These are phyloP conservation scores for Erpornis zantholeuca DNA, from an alignment of 2,113 vertebrate species.

Conservation along the genomic window DNA sequence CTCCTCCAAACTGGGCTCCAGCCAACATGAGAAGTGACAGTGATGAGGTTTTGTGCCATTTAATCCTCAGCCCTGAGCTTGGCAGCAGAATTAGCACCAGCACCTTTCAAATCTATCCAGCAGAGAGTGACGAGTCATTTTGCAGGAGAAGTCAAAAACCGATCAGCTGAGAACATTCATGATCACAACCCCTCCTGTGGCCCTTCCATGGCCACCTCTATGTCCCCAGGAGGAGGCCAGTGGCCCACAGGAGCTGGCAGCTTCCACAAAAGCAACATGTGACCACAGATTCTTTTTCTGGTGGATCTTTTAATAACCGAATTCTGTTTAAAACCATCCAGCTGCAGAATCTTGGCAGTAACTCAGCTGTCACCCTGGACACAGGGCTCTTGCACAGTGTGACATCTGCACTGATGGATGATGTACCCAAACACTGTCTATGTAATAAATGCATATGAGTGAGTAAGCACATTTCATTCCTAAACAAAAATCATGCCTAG, in stretches of 20 bases:
- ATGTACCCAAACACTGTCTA: neutral
- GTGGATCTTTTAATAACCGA: neutral
- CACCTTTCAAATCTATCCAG: neutral
- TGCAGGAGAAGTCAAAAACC: neutral
- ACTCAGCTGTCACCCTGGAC: constrained; percentile 28
- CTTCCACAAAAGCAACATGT: neutral
- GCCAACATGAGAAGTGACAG: neutral
- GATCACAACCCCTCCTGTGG: neutral
- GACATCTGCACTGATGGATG: constrained; percentile 42
- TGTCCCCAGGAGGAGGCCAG: neutral
- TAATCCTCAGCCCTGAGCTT: neutral
- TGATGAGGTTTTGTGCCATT: neutral
- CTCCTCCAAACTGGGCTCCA: neutral
- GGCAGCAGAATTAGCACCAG: neutral
- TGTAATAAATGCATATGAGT: neutral
- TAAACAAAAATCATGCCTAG: constrained; percentile 43
- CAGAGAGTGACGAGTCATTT: neutral
- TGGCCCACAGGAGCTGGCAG: neutral
- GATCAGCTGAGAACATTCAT: neutral
- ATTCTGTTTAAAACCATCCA: constrained; percentile 12
- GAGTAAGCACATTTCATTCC: constrained; percentile 42
- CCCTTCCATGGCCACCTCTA: neutral
- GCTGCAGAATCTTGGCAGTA: constrained; percentile 48
- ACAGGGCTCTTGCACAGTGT: neutral
- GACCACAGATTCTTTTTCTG: neutral